Base-by-base conservation (phyloP, 2,888 invertebrate genomes). In the Caenorhabditis becei region DNA sequence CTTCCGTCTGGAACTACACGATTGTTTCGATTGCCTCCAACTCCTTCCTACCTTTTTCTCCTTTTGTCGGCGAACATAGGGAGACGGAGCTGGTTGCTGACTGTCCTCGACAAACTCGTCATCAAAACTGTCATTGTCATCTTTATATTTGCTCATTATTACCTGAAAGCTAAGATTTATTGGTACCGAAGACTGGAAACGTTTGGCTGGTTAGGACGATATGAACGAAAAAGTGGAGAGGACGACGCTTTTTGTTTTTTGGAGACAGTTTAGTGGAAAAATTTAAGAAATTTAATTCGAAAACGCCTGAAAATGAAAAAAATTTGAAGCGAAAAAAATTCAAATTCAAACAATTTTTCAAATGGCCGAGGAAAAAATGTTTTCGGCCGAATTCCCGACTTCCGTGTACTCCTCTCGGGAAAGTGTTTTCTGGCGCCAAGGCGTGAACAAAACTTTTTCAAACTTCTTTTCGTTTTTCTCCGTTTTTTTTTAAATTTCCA, bases 91-190 rank as follows among this genome's bases (percentile, higher is more conserved):
- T 16, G 67, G 44, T 37, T 63, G 54, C 14, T 62, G 77, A 32
- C 63, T 70, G 11, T 77, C 77, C 0, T 53, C 37, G 2, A 69
- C 77, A 28, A 56, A 77, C 3, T 69, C 77, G 14, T 77, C 77
- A 18, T 77, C 77, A 16, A 70, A 77, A 16, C 69, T 77, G 18
- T 70, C 77, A 14, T 7, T 7, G 26, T 44, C 18, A 26, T 47
- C 51, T 1, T 51, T n/a, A n/a, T n/a, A n/a, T n/a, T n/a, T 37
- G 16, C 14, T 2, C 65, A 65, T 63, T 26, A 14, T 41, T 14
- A 10, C 41, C 41, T 10, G 14, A 41, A 41, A 14, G 16, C 10
- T 41, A 14, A 41, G 16, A 41, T 10, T 8, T 35, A 8, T 35
- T 35, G 35, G 35, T 35, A 10, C n/a, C n/a, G n/a, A n/a, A n/a